Evolutionary conservation across 1,140 invertebrate genomes (phyloP).

Genomic region (Drosophila serrata): DNA sequence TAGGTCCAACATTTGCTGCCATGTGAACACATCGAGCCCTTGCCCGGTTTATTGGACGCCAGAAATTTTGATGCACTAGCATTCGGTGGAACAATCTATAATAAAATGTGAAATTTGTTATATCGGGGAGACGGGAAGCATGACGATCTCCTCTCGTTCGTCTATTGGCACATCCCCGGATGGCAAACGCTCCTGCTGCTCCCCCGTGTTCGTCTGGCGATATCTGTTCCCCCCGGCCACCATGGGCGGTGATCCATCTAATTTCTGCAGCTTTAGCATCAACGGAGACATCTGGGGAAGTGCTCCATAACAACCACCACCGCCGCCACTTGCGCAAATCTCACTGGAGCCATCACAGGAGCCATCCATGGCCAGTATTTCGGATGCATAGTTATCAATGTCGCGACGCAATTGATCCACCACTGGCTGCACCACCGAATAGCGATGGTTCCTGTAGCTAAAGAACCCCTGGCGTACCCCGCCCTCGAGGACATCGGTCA

Average conservation of each 20-base stretch:
- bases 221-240: slow-evolving; percentile 1
- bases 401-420: slow-evolving; percentile 64
- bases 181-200: slow-evolving; percentile 48
- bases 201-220: slow-evolving; percentile 31
- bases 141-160: slow-evolving; percentile 20
- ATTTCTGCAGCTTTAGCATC: slow-evolving; percentile 64
- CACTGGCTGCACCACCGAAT: slow-evolving; percentile 44
- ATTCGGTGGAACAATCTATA: slow-evolving; percentile 17
- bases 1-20: slow-evolving; percentile 14
- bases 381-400: slow-evolving; percentile 64
- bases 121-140: slow-evolving; percentile 14
- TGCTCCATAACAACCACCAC: background rate
- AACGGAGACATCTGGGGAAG: slow-evolving; percentile 56
- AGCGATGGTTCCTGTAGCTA: slow-evolving; percentile 36
- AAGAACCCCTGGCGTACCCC: slow-evolving; percentile 58
- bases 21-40: slow-evolving; percentile 18
- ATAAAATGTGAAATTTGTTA: slow-evolving; percentile 25
- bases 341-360: background rate
- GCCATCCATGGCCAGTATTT: slow-evolving; percentile 44
- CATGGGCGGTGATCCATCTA: slow-evolving; percentile 56
- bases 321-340: background rate
- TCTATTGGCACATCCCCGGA: slow-evolving; percentile 58
- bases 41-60: slow-evolving; percentile 28
- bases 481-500: slow-evolving; percentile 52
- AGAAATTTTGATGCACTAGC: slow-evolving; percentile 19